phyloP scores from a whole-genome alignment of 1,140 invertebrate species.

The Cataglyphis hispanica region DNA sequence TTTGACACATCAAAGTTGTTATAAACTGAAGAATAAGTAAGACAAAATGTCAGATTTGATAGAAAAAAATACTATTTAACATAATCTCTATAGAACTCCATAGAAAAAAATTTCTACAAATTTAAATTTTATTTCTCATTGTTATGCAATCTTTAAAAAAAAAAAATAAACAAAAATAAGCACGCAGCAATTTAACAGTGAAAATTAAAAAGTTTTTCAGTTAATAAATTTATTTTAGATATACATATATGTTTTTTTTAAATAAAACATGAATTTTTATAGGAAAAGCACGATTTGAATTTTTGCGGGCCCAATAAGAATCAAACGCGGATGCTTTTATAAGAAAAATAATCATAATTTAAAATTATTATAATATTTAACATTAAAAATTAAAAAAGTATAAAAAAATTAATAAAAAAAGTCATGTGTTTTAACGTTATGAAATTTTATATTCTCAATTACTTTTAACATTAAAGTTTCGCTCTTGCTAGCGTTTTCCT shows the following conservation, averaged over 20 bases:
- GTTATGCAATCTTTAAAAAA: not conserved
- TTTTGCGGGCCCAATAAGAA: too few relatives aligned
- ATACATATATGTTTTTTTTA: too few relatives aligned
- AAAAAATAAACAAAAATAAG: not conserved
- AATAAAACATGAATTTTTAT: not conserved
- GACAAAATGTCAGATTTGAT: not conserved
- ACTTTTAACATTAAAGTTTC: constrained; percentile 45
- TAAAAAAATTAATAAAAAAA: too few relatives aligned
- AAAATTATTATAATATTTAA: not conserved
- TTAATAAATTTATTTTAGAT: not conserved
- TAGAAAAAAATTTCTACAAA: not conserved
- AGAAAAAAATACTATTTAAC: not conserved
- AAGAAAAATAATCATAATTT: not conserved
- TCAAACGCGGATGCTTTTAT: too few relatives aligned
- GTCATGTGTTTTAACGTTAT: not conserved
- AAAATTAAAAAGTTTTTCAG: not conserved
- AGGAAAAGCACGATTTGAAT: too few relatives aligned
- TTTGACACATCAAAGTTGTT: not conserved
- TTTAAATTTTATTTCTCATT: not conserved
- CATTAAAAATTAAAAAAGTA: not conserved
- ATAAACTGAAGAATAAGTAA: not conserved
- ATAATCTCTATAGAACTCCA: not conserved
- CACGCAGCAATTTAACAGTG: not conserved
- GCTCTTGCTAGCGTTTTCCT: not conserved
- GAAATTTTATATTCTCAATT: not conserved